phyloP scores from a whole-genome alignment of 2,113 vertebrate genomes.

The Channa argus region DNA sequence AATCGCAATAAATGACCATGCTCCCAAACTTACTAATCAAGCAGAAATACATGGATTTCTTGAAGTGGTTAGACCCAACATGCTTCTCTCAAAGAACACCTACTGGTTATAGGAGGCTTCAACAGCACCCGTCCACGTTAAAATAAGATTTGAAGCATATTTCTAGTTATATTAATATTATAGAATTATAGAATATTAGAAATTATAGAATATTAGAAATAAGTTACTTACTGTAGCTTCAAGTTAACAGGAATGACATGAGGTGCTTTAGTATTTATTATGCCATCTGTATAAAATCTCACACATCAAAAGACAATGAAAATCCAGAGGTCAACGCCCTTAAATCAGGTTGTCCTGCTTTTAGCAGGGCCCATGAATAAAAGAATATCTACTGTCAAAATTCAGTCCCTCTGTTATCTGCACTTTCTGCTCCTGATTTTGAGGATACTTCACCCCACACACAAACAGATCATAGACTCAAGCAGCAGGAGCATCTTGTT shows the following conservation, averaged over 20 bases:
- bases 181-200: too few relatives aligned
- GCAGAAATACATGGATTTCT: too few relatives aligned
- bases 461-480: slow-evolving; percentile 27
- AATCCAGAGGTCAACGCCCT: neutral
- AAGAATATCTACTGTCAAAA: neutral
- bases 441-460: slow-evolving; percentile 7
- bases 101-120: too few relatives aligned
- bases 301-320: neutral
- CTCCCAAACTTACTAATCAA: too few relatives aligned
- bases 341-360: neutral
- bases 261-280: slow-evolving; percentile 14
- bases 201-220: too few relatives aligned
- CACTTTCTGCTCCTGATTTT: slow-evolving; percentile 17
- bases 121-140: too few relatives aligned
- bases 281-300: slow-evolving; percentile 8
- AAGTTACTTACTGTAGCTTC: too few relatives aligned
- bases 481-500: slow-evolving; percentile 21
- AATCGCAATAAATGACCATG: too few relatives aligned
- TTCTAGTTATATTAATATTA: too few relatives aligned
- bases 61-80: too few relatives aligned
- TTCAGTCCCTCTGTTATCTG: slow-evolving; percentile 44
- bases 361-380: neutral
- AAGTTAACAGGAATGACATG: neutral
- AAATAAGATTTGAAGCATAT: too few relatives aligned
- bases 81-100: too few relatives aligned